Conservation (phyloP, 1,140 invertebrate genomes). For the Zaprionus nigranus region DNA sequence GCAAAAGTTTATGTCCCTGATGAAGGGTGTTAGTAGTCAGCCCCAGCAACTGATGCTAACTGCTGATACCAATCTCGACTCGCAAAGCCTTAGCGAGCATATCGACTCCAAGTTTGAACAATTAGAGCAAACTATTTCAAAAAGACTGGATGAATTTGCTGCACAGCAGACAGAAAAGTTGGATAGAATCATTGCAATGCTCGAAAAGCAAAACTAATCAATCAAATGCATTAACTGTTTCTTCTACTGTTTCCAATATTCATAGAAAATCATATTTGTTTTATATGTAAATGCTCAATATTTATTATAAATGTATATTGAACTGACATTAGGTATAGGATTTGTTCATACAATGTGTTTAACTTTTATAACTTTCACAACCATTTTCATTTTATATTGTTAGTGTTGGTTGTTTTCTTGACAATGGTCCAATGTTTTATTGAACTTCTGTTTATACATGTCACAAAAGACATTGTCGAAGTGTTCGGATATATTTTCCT, state of each 20-base stretch:
- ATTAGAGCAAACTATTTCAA: slow-evolving; percentile 41
- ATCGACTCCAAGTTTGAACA: slow-evolving; percentile 52
- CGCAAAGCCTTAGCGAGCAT: slow-evolving; percentile 25
- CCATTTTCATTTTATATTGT: background rate
- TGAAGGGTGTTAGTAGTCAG: slow-evolving; percentile 34
- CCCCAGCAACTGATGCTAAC: background rate
- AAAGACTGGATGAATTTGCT: slow-evolving; percentile 60
- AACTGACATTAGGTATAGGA: background rate
- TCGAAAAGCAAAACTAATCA: slow-evolving; percentile 45
- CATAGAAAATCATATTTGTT: background rate
- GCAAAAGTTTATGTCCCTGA: slow-evolving; percentile 60
- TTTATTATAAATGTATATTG: slow-evolving; percentile 2
- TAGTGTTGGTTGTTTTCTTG: background rate
- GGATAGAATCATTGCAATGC: slow-evolving; percentile 56
- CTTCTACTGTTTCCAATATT: background rate
- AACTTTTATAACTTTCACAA: background rate
- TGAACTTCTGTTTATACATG: slow-evolving; percentile 55
- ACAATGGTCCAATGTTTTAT: slow-evolving; percentile 41
- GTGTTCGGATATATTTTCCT: slow-evolving; percentile 25
- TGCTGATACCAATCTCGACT: background rate
- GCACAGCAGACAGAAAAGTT: slow-evolving; percentile 51
- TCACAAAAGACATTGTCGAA: slow-evolving; percentile 59
- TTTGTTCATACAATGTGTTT: background rate
- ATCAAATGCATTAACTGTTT: background rate
- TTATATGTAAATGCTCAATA: background rate